Conservation (phyloP, 2,797 vertebrate species). For the Eulemur mongoz region DNA sequence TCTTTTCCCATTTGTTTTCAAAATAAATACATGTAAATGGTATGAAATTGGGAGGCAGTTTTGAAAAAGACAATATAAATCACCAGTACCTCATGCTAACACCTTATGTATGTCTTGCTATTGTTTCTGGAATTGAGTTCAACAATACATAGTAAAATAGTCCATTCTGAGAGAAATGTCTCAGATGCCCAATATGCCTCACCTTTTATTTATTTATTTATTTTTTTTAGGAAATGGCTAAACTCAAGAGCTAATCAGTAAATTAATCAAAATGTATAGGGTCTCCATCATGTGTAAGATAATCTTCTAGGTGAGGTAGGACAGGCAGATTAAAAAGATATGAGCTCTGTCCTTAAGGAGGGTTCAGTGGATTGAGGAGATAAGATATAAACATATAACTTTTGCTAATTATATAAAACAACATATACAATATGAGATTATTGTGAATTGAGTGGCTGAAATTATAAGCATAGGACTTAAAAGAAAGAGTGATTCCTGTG, state of each 20-base stretch:
- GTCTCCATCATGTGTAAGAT: background rate
- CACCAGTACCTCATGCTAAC: background rate
- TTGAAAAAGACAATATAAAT: background rate
- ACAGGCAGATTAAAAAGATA: background rate
- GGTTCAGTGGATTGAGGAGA: background rate
- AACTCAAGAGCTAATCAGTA: background rate
- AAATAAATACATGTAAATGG: background rate
- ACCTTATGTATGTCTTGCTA: background rate
- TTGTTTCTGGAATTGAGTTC: background rate
- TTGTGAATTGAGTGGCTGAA: background rate
- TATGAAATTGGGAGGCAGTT: background rate
- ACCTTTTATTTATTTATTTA: background rate
- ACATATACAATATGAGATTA: background rate
- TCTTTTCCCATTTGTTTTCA: background rate
- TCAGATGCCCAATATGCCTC: background rate
- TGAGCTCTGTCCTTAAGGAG: background rate
- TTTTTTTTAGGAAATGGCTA: background rate
- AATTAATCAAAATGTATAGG: background rate
- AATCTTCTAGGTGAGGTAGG: background rate
- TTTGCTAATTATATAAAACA: background rate
- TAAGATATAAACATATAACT: background rate
- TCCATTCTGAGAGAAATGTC: background rate
- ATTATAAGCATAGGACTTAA: background rate
- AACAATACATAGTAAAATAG: background rate
- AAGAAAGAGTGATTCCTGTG: background rate